These are phyloP conservation scores for Spongilla lacustris DNA, from an alignment of 37 sponge, comb jelly and placozoan species.

Conservation along the genomic window DNA sequence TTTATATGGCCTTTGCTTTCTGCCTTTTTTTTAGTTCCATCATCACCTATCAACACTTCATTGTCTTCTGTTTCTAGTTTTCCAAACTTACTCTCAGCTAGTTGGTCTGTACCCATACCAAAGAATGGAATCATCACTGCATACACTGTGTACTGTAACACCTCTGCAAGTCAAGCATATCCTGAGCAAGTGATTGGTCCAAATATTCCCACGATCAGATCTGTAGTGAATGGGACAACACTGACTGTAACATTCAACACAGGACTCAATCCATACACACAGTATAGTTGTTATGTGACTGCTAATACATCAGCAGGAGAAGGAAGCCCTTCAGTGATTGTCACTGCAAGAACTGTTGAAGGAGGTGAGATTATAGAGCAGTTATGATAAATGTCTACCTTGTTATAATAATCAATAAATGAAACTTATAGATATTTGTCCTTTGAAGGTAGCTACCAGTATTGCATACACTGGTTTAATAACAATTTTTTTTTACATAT, in stretches of 20 bases:
- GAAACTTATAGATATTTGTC: no score
- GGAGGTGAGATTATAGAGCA: no score
- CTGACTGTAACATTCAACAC: not conserved
- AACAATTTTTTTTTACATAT: not conserved
- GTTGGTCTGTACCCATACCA: constrained; percentile 14
- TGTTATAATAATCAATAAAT: no score
- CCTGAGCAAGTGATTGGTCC: not conserved
- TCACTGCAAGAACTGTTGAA: not conserved
- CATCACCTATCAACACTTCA: no score
- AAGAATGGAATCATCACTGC: constrained; percentile 24
- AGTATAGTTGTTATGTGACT: constrained; percentile 47
- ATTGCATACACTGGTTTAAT: no score
- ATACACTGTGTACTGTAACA: constrained; percentile 32
- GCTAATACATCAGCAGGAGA: constrained; percentile 54
- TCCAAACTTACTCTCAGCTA: not conserved
- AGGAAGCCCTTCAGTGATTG: constrained; percentile 9
- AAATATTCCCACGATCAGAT: not conserved
- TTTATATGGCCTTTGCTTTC: not conserved
- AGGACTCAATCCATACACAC: constrained; percentile 45
- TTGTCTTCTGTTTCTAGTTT: no score
- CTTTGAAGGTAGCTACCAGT: no score
- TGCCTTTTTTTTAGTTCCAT: not conserved
- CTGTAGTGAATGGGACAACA: not conserved
- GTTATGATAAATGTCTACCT: no score
- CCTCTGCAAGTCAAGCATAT: not conserved